Evolutionary conservation across 2,888 invertebrate genomes (phyloP).

Genomic region (Trissolcus japonicus): DNA sequence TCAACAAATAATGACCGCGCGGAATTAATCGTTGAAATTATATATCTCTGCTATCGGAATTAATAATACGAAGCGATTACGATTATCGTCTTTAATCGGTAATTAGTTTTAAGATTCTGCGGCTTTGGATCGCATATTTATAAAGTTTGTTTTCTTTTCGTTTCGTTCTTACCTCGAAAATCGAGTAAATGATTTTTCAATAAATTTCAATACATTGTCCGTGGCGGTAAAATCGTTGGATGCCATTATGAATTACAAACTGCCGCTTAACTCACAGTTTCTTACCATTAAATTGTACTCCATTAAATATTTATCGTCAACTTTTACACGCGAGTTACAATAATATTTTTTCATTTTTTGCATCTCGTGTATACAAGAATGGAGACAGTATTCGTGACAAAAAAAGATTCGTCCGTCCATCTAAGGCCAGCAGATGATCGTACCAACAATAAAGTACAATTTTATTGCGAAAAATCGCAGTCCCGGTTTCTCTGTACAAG

Average conservation of each 20-base stretch:
- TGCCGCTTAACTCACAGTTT: too few species aligned
- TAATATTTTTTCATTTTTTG: background rate
- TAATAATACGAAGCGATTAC: background rate
- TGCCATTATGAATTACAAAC: too few species aligned
- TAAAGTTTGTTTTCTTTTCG: too few species aligned
- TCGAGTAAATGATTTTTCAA: too few species aligned
- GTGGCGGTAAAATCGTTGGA: too few species aligned
- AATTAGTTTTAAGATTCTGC: too few species aligned
- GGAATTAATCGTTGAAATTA: slow-evolving; percentile 2
- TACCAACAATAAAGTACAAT: slow-evolving; percentile 3
- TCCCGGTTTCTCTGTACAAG: background rate
- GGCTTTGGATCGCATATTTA: too few species aligned
- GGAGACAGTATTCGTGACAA: background rate
- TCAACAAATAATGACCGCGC: background rate
- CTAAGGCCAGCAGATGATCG: background rate
- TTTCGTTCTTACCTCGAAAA: too few species aligned
- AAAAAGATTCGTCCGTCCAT: background rate
- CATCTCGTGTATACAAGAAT: background rate
- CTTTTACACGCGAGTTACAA: slow-evolving; percentile 1
- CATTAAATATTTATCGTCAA: slow-evolving; percentile 1
- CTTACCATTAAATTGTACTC: background rate
- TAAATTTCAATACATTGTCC: too few species aligned
- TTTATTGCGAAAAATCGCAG: slow-evolving; percentile 5
- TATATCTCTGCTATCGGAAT: background rate
- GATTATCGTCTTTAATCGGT: too few species aligned